Evolutionary conservation across 1,140 invertebrate species (phyloP).

Genomic region (Olivierus martensii): DNA sequence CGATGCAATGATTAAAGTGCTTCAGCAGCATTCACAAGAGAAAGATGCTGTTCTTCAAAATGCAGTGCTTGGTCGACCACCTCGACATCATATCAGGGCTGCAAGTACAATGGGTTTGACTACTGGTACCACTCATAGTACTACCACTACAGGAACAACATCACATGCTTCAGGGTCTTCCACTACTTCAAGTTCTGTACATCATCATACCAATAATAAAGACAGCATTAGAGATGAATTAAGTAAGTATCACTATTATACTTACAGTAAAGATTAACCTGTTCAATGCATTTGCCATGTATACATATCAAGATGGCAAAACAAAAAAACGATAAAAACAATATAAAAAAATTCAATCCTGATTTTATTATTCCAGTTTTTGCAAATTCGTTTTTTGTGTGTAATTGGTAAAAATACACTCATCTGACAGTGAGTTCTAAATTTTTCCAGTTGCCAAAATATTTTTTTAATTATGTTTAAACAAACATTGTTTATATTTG

Average conservation of each 20-base stretch:
- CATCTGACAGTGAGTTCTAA: too few species aligned
- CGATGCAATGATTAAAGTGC: constrained; percentile 76
- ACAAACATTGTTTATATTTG: too few species aligned
- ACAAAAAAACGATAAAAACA: too few species aligned
- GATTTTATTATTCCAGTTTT: too few species aligned
- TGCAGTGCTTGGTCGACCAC: constrained; percentile 17
- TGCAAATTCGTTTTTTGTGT: too few species aligned
- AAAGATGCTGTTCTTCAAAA: constrained; percentile 18
- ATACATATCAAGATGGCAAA: too few species aligned
- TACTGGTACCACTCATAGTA: constrained; percentile 8
- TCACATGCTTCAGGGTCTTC: constrained; percentile 8
- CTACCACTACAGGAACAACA: constrained; percentile 12
- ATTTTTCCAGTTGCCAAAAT: too few species aligned
- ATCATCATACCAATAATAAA: constrained; percentile 14
- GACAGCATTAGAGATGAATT: background rate
- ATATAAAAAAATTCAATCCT: too few species aligned
- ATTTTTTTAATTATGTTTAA: too few species aligned
- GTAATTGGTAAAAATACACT: too few species aligned
- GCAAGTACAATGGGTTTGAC: constrained; percentile 20
- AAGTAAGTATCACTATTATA: background rate
- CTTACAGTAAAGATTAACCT: background rate
- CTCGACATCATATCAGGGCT: constrained; percentile 16
- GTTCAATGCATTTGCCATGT: too few species aligned
- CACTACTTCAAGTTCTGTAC: constrained; percentile 6
- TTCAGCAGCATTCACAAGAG: constrained; percentile 47